phyloP scores from a whole-genome alignment of 2,888 invertebrate genomes.

The Tetragonisca angustula region DNA sequence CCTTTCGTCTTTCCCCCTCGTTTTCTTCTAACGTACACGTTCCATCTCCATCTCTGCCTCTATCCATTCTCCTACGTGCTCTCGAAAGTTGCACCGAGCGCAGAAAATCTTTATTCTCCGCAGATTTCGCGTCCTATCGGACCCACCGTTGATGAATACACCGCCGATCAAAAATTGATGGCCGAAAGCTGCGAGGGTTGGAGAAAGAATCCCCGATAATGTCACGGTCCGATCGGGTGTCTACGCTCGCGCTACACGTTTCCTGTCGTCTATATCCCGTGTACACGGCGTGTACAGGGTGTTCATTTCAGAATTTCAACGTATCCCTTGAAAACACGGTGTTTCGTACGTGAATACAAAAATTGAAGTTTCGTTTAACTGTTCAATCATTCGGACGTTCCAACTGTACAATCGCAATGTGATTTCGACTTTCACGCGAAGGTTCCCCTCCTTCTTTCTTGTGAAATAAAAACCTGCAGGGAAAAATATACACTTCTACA shows the following conservation, averaged over 20 bases:
- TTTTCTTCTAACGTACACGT: background rate
- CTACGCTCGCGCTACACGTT: background rate
- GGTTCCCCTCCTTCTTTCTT: no score
- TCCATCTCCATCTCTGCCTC: background rate
- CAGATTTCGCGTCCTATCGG: conserved; percentile 7
- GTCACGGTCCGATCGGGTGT: conserved; percentile 15
- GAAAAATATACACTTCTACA: no score
- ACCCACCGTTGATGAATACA: conserved; percentile 22
- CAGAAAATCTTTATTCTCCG: conserved; percentile 16
- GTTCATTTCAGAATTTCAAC: no score
- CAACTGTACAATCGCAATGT: no score
- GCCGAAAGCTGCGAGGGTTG: background rate
- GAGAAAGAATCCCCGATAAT: conserved; percentile 34
- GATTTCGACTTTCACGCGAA: no score
- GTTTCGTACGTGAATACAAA: no score
- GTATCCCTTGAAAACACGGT: no score
- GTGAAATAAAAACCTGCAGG: no score
- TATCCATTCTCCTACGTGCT: background rate
- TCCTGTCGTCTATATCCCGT: no score
- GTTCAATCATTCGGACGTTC: no score
- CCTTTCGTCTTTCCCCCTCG: background rate
- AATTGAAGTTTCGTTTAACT: no score
- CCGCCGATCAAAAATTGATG: conserved; percentile 32
- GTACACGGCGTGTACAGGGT: background rate
- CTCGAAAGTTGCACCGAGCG: conserved; percentile 16